Percentiles rank a stretch among this genome's conserved stretches.
Evolutionary conservation across 2,113 vertebrate genomes (phyloP).

Genomic region (Alligator sinensis): DNA sequence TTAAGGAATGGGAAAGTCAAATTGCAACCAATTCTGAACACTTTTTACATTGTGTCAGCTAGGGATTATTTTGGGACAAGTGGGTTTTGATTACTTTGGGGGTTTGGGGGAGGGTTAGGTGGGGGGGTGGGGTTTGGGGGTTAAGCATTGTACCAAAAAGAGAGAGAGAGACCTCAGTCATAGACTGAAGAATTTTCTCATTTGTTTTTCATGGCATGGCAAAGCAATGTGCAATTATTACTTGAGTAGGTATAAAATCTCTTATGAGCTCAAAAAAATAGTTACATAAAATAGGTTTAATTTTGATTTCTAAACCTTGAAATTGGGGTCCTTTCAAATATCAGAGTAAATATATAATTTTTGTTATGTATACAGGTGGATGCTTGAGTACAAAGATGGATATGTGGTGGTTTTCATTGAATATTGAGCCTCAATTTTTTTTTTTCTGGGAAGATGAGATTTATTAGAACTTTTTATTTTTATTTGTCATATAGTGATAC

Average conservation of each 20-base stretch:
- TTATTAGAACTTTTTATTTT: background rate
- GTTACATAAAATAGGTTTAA: background rate
- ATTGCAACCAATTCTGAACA: background rate
- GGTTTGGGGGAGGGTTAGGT: background rate
- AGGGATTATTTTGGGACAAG: background rate
- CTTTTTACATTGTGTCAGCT: background rate
- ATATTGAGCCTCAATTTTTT: background rate
- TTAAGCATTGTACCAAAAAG: background rate
- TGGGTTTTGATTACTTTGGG: background rate
- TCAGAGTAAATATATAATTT: background rate
- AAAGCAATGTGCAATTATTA: background rate
- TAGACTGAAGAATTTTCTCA: background rate
- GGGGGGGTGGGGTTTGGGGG: too few species aligned
- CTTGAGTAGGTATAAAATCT: too few species aligned
- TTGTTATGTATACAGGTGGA: background rate
- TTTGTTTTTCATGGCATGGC: rapidly evolving
- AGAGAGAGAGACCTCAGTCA: background rate
- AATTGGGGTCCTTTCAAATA: too few species aligned
- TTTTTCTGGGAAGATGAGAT: background rate
- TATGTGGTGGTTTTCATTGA: background rate
- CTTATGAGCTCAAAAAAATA: background rate
- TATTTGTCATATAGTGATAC: background rate
- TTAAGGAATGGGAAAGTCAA: background rate
- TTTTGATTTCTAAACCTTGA: background rate
- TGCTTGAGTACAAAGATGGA: background rate